Base-by-base conservation (phyloP, 2,113 vertebrate species). In the Aegithalos caudatus region DNA sequence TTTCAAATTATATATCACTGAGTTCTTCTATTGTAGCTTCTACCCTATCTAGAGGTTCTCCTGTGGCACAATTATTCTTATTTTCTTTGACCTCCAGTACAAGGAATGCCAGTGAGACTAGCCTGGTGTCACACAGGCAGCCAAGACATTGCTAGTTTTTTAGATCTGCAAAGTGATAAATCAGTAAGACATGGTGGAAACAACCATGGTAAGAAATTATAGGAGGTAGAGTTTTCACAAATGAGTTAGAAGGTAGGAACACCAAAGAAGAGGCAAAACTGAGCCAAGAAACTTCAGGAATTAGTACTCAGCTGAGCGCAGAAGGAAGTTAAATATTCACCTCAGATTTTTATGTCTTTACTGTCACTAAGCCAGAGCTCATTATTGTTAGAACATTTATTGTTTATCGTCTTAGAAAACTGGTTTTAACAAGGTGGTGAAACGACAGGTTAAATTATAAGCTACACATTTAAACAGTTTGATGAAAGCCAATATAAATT, bases 401-500 rank as follows among this genome's bases (percentile, higher is more conserved):
- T 94, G n/a, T n/a, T 82, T 53, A 38, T 73, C 54, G 77, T 58
- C 7, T 57, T 79, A 69, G 17, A 31, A 83, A 79, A 78, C 62
- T 33, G 24, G 7, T 64, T 90, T 83, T 62, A 88, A 79, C 13
- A 71, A 62, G 23, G 11, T 77, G 16, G 45, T 76, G 14, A 35
- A 88, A 47, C 35, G 66, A 6, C 14, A 70, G 92, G 60, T 83
- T 72, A 70, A 71, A 88, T 69, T 96, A 84, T 33, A 9, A 62
- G 40, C 37, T 28, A 57, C 62, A 70, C 19, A 47, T 88, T 83
- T 92, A 71, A 86, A 67, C 19, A 70, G 35, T 56, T 66, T 53
- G 45, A 88, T 44, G 35, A 81, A 94, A 81, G 58, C 82, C 70
- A 78, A 62, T 37, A 66, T 35, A 95, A 60, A 92, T 85, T 65